Percentiles rank a stretch among this genome's conserved stretches.
phyloP scores from a whole-genome alignment of 2,888 invertebrate genomes.

The Gymnoscelis rufifasciata region DNA sequence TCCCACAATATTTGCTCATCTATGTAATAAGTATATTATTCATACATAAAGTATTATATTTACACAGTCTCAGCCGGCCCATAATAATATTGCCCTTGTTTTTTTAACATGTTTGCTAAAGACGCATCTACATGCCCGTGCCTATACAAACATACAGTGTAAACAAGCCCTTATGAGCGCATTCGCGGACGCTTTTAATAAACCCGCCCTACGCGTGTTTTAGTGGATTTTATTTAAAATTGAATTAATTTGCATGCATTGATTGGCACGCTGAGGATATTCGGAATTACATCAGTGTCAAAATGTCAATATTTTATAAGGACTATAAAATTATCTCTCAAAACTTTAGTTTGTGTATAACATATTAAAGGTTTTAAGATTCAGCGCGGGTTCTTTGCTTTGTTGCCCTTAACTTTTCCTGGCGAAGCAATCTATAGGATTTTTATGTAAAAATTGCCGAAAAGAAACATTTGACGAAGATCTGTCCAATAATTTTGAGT shows the following conservation, averaged over 20 bases:
- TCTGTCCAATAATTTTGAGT: no score
- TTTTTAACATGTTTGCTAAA: slow-evolving; percentile 75
- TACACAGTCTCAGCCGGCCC: slow-evolving; percentile 37
- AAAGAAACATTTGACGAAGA: no score
- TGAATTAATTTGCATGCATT: slow-evolving; percentile 34
- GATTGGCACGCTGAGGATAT: slow-evolving; percentile 21
- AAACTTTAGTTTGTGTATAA: no score
- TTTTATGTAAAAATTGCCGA: no score
- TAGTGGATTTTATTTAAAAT: slow-evolving; percentile 45
- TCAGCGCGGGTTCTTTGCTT: no score
- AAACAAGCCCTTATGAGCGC: slow-evolving; percentile 72
- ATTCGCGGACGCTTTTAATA: slow-evolving; percentile 52
- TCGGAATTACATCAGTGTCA: slow-evolving; percentile 10
- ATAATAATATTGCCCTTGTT: slow-evolving; percentile 69
- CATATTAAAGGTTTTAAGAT: no score
- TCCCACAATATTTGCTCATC: slow-evolving; percentile 20
- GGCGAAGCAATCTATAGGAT: no score
- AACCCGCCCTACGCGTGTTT: slow-evolving; percentile 50
- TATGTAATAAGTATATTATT: slow-evolving; percentile 24
- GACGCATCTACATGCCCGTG: slow-evolving; percentile 73
- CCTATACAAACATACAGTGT: slow-evolving; percentile 69
- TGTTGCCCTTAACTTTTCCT: no score
- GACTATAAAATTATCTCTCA: no score
- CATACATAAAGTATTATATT: slow-evolving; percentile 31
- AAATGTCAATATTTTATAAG: background rate